Evolutionary conservation across 2,888 invertebrate genomes (phyloP).

Genomic region (Macrophya alboannulata): DNA sequence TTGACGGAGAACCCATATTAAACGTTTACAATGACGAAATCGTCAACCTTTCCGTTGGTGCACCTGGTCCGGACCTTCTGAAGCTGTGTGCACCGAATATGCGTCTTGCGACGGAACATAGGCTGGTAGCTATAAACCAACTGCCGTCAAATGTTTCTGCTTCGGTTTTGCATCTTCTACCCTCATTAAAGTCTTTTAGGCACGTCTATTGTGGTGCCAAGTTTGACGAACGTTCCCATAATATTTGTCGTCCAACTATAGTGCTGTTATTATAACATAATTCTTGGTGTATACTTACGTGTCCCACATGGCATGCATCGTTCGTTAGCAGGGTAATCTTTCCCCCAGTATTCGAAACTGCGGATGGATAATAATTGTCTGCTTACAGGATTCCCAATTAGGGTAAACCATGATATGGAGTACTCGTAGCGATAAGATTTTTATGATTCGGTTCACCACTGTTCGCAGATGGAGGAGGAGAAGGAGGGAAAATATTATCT

Average conservation of each 20-base stretch:
- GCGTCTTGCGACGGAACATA: conserved; percentile 80
- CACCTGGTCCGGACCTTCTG: conserved; percentile 82
- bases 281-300: neutral
- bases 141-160: neutral
- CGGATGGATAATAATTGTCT: neutral
- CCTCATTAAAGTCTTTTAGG: neutral
- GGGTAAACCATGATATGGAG: neutral
- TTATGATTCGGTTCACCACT: neutral
- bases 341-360: neutral
- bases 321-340: neutral
- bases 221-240: neutral
- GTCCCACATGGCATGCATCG: neutral
- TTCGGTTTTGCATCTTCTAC: neutral
- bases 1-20: conserved; percentile 78
- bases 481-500: conserved; percentile 77
- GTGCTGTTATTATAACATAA: neutral
- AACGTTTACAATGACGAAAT: conserved; percentile 80
- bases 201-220: neutral
- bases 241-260: neutral
- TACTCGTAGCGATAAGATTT: neutral
- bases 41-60: conserved; percentile 81
- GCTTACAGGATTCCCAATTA: neutral
- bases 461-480: conserved; percentile 74
- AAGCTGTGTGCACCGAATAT: conserved; percentile 80
- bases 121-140: conserved; percentile 76